Evolutionary conservation across 2,797 vertebrate genomes (phyloP).

Genomic region (Limnodromus scolopaceus): DNA sequence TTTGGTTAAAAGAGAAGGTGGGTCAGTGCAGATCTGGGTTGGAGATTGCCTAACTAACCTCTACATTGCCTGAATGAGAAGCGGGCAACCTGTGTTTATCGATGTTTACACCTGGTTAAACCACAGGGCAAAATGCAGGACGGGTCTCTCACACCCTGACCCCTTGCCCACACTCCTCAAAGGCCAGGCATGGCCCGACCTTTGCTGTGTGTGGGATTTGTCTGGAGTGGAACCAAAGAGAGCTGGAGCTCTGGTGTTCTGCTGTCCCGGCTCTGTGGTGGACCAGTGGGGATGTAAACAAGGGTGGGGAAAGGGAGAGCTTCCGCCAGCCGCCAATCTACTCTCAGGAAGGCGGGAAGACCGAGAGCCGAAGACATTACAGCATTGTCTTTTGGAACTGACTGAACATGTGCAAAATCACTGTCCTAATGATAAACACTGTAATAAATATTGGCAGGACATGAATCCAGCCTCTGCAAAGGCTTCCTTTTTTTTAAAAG

Average conservation of each 20-base stretch:
- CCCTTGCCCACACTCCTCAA: neutral
- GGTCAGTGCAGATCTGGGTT: neutral
- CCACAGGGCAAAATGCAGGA: neutral
- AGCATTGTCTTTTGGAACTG: constrained; percentile 30
- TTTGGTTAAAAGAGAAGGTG: neutral
- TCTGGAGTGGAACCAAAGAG: neutral
- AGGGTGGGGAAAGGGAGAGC: neutral
- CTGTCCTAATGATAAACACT: constrained; percentile 58
- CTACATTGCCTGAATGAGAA: neutral
- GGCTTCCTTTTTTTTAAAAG: neutral
- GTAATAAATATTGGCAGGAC: constrained; percentile 51
- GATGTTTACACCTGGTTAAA: neutral
- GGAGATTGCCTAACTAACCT: neutral
- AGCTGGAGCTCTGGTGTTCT: neutral
- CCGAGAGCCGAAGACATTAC: neutral
- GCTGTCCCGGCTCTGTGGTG: neutral
- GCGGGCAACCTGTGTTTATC: fast-evolving
- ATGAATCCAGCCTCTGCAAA: constrained; percentile 62
- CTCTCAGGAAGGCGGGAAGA: constrained; percentile 14
- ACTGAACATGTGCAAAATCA: constrained; percentile 43
- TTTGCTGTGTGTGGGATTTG: neutral
- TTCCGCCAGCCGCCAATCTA: neutral
- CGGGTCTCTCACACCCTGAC: neutral
- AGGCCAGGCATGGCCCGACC: neutral
- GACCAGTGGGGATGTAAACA: neutral